These are phyloP conservation scores for Desmophyllum pertusum DNA, from an alignment of 92 coral and sea anemone genomes.

Conservation along the genomic window DNA sequence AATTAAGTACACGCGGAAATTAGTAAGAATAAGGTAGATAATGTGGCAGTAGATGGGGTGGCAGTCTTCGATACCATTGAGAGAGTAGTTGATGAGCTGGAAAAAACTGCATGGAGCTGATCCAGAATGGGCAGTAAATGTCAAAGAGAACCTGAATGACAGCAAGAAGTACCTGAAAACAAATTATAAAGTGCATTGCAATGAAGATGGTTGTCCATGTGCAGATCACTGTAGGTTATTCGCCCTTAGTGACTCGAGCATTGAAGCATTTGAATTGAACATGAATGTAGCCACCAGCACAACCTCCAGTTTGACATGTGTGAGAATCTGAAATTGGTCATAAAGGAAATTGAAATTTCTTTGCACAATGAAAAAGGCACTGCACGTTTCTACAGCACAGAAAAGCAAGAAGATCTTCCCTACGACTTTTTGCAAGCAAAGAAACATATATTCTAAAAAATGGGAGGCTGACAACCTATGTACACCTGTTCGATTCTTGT, in stretches of 20 bases:
- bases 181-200: conserved; percentile 49
- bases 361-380: conserved; percentile 7
- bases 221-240: conserved; percentile 35
- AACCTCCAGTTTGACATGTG: conserved; percentile 37
- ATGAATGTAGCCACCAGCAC: conserved; percentile 46
- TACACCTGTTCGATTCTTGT: conserved; percentile 66
- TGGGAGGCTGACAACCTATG: conserved; percentile 33
- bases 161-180: conserved; percentile 55
- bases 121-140: conserved; percentile 22
- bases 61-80: conserved; percentile 44
- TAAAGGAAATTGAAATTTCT: conserved; percentile 25
- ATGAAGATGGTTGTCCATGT: conserved; percentile 39
- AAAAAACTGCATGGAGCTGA: conserved; percentile 32
- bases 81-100: conserved; percentile 44
- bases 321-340: conserved; percentile 30
- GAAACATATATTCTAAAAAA: no score
- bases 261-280: conserved; percentile 29
- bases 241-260: conserved; percentile 37
- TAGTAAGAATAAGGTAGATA: no score
- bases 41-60: conserved; percentile 42
- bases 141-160: conserved; percentile 33
- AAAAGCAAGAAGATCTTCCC: conserved; percentile 51
- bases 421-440: conserved; percentile 38
- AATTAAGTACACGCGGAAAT: no score
- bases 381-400: conserved; percentile 15